Percentiles rank a stretch among this genome's conserved stretches.
These are phyloP conservation scores for Cinara cedri DNA, from an alignment of 2,888 invertebrate species.

Conservation along the genomic window DNA sequence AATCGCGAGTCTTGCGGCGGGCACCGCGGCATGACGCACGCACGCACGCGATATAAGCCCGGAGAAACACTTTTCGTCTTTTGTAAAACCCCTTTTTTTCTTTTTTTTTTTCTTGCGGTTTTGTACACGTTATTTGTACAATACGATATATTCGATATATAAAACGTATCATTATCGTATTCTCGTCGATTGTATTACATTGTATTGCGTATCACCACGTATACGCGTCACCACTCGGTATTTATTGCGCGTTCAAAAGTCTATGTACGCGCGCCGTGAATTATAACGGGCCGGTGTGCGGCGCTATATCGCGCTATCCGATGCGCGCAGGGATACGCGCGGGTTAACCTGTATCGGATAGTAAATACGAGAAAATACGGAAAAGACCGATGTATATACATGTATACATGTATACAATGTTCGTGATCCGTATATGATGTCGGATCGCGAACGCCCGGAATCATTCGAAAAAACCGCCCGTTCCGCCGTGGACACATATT, in stretches of 20 bases:
- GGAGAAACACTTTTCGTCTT: conserved; percentile 21
- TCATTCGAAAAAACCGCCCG: no score
- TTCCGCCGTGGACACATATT: no score
- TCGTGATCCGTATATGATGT: no score
- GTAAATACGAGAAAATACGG: no score
- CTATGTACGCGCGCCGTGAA: background rate
- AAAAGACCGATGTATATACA: no score
- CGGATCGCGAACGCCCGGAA: no score
- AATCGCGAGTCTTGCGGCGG: conserved; percentile 10
- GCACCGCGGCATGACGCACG: background rate
- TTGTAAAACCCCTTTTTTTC: conserved; percentile 39
- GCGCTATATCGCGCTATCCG: background rate
- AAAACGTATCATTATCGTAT: background rate
- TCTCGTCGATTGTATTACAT: background rate
- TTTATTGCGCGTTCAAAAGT: conserved; percentile 7
- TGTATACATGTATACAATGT: no score
- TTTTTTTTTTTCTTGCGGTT: conserved; percentile 28
- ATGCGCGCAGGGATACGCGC: no score
- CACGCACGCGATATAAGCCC: background rate
- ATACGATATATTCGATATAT: no score
- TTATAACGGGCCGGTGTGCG: background rate
- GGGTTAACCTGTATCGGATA: no score
- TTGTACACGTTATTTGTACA: conserved; percentile 15
- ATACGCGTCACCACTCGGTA: conserved; percentile 23
- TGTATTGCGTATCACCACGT: no score